These are phyloP conservation scores for Euschistus heros DNA, from an alignment of 1,140 invertebrate species.

Conservation along the genomic window DNA sequence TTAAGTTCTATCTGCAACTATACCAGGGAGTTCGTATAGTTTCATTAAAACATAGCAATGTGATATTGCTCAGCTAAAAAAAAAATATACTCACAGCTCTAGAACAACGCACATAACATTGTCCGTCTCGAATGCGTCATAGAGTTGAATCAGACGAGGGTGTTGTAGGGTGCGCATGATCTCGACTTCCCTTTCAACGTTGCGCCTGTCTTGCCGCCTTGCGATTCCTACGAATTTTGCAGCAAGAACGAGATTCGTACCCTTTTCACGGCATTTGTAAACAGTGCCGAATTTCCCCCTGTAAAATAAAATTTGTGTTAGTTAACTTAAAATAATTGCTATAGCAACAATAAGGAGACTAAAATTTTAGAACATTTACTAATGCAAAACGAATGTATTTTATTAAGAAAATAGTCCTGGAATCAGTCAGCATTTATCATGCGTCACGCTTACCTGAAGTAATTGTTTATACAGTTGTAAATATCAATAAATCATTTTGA, in stretches of 20 bases:
- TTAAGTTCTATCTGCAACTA: too few species aligned
- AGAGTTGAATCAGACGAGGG: constrained; percentile 87
- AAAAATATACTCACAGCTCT: constrained; percentile 73
- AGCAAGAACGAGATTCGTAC: constrained; percentile 67
- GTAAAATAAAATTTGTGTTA: too few species aligned
- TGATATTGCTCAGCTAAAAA: neutral
- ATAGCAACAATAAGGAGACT: too few species aligned
- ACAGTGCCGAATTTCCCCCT: constrained; percentile 98
- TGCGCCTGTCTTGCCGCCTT: constrained; percentile 73
- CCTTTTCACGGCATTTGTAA: constrained; percentile 79
- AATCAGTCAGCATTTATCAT: too few species aligned
- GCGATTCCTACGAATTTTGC: constrained; percentile 85
- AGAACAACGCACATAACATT: constrained; percentile 89
- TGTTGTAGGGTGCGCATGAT: constrained; percentile 91
- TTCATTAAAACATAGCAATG: neutral
- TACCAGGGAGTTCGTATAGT: too few species aligned
- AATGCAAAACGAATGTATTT: too few species aligned
- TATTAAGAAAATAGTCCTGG: too few species aligned
- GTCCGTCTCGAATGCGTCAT: constrained; percentile 86
- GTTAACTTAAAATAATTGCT: too few species aligned
- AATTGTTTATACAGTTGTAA: too few species aligned
- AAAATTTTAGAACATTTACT: too few species aligned
- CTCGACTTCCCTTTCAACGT: constrained; percentile 90
- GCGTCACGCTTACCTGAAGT: too few species aligned
- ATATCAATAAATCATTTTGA: too few species aligned